phyloP scores from a whole-genome alignment of 1,140 invertebrate species.

The Zaprionus ornatus region DNA sequence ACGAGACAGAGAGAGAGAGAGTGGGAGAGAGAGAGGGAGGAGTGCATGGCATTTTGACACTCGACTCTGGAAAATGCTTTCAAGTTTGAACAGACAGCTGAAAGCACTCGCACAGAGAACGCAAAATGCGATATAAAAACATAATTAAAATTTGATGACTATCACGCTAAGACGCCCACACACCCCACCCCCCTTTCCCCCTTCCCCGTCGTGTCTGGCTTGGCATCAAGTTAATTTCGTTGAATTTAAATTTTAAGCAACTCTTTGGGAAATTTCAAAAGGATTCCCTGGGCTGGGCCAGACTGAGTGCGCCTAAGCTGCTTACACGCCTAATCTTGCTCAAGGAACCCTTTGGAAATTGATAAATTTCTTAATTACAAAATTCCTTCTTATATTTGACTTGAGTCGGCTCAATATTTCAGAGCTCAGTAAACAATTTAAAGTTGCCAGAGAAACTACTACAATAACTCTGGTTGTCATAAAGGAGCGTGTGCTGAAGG shows the following conservation, averaged over 20 bases:
- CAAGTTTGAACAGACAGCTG: not conserved
- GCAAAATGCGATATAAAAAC: slow-evolving; percentile 32
- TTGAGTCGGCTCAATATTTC: not conserved
- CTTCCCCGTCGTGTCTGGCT: not conserved
- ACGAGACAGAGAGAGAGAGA: not conserved
- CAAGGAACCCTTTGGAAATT: not conserved
- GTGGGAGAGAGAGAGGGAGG: not conserved
- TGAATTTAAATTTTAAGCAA: not conserved
- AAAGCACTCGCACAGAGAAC: not conserved
- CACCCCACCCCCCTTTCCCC: not conserved
- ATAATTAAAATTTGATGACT: slow-evolving; percentile 73
- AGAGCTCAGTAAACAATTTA: not conserved
- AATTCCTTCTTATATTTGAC: not conserved
- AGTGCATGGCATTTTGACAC: not conserved
- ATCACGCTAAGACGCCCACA: slow-evolving; percentile 42
- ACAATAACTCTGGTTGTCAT: not conserved
- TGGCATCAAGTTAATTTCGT: not conserved
- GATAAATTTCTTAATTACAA: slow-evolving; percentile 2
- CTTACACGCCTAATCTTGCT: not conserved
- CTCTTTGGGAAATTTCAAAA: not conserved
- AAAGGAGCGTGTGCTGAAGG: no score
- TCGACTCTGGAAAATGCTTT: slow-evolving; percentile 1
- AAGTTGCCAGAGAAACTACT: not conserved
- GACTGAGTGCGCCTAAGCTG: not conserved
- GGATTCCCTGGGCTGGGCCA: not conserved